A percentile compares a stretch with the other conserved stretches of the same genome.
phyloP scores from a whole-genome alignment of 2,797 vertebrate genomes.

The Channallabes apus region DNA sequence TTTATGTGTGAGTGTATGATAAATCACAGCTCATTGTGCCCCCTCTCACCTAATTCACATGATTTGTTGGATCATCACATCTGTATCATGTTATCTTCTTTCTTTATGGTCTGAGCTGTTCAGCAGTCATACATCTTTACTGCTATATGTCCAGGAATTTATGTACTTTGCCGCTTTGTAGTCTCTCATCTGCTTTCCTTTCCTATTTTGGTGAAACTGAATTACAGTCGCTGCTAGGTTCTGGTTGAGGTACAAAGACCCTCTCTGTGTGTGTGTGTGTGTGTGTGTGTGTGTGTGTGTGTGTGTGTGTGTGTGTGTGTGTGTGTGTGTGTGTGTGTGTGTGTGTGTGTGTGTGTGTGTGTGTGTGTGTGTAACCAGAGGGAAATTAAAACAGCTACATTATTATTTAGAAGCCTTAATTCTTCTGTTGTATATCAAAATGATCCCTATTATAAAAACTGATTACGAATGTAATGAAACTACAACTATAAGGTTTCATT shows the following conservation, averaged over 20 bases:
- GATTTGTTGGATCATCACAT: background rate
- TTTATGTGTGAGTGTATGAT: background rate
- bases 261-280: constrained; percentile 36
- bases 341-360: constrained; percentile 16
- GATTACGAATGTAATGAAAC: background rate
- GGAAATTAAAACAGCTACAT: background rate
- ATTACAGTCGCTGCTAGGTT: constrained; percentile 19
- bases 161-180: constrained; percentile 40
- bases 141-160: background rate
- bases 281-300: background rate
- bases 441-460: background rate
- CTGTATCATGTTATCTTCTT: background rate
- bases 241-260: constrained; percentile 40
- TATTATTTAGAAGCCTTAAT: background rate
- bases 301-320: background rate
- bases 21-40: constrained; percentile 1
- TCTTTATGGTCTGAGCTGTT: background rate
- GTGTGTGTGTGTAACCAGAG: background rate
- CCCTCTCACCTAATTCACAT: constrained; percentile 14
- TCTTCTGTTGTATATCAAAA: background rate
- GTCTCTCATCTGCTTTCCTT: background rate
- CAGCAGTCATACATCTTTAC: background rate
- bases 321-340: constrained; percentile 13
- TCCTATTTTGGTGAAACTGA: background rate
- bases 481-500: background rate